phyloP scores from a whole-genome alignment of 2,888 invertebrate genomes.

The Drosophila pullipes region DNA sequence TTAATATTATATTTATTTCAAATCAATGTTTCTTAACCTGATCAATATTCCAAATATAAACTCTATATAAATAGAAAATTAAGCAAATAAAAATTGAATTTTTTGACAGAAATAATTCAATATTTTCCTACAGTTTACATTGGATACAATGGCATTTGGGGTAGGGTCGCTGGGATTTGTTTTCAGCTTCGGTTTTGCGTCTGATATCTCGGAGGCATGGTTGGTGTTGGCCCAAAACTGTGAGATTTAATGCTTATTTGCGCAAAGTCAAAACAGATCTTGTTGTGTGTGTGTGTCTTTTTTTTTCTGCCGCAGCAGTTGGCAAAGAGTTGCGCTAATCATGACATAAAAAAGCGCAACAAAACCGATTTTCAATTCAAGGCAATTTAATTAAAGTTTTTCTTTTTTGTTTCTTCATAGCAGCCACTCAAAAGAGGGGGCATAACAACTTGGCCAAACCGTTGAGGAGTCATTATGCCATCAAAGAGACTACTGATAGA shows the following conservation, averaged over 20 bases:
- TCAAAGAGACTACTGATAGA: background rate
- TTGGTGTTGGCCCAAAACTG: conserved; percentile 57
- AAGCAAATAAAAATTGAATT: background rate
- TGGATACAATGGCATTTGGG: conserved; percentile 9
- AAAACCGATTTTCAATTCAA: conserved; percentile 81
- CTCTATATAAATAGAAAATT: background rate
- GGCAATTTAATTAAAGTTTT: conserved; percentile 76
- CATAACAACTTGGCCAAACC: conserved; percentile 1
- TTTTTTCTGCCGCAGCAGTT: conserved; percentile 16
- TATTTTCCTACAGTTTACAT: background rate
- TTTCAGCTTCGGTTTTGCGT: conserved; percentile 31
- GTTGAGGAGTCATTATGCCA: background rate
- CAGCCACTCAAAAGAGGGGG: conserved; percentile 1
- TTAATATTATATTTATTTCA: background rate
- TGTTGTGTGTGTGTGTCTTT: conserved; percentile 10
- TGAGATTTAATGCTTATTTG: conserved; percentile 83
- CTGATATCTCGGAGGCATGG: conserved; percentile 21
- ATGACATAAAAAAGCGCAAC: conserved; percentile 82
- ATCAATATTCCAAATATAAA: background rate
- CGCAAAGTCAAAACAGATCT: conserved; percentile 81
- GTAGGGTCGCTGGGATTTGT: conserved; percentile 24
- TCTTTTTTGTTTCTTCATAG: conserved; percentile 11
- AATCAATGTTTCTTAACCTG: background rate
- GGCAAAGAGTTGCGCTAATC: conserved; percentile 66
- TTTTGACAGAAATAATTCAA: background rate